These are phyloP conservation scores for Dynastes tityus DNA, from an alignment of 2,888 invertebrate genomes.

Conservation along the genomic window DNA sequence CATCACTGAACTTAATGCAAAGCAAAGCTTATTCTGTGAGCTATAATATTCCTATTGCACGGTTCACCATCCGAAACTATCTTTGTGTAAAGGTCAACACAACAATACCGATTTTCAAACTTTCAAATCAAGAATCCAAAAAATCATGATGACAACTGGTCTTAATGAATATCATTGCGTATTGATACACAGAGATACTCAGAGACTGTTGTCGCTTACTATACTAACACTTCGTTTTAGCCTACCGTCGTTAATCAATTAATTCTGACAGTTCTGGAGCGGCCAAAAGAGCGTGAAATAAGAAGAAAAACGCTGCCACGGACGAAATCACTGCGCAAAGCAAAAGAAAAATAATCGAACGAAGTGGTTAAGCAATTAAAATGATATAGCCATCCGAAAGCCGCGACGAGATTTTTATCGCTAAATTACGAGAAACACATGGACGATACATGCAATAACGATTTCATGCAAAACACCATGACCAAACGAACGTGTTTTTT, in stretches of 20 bases:
- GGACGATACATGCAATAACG: constrained; percentile 14
- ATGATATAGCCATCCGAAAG: constrained; percentile 6
- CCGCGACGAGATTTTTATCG: constrained; percentile 6
- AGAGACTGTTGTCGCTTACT: neutral
- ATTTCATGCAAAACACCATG: constrained; percentile 5
- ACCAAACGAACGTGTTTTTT: neutral
- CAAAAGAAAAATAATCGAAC: neutral
- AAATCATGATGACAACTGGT: neutral
- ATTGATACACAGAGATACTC: neutral
- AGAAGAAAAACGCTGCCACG: constrained; percentile 19
- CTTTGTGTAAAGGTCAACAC: too few species aligned
- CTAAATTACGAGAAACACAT: constrained; percentile 8
- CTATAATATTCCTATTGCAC: too few species aligned
- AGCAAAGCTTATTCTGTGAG: too few species aligned
- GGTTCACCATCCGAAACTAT: too few species aligned
- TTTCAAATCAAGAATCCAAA: too few species aligned
- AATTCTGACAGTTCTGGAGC: constrained; percentile 23
- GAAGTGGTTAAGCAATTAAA: constrained; percentile 25
- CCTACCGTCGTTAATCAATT: constrained; percentile 20
- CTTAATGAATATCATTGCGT: neutral
- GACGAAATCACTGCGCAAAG: neutral
- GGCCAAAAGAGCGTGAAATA: constrained; percentile 14
- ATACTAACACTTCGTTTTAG: neutral
- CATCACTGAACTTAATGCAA: too few species aligned
- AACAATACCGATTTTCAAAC: too few species aligned